Base-by-base conservation (phyloP, 2,888 invertebrate species). In the Cartodere bifasciata region DNA sequence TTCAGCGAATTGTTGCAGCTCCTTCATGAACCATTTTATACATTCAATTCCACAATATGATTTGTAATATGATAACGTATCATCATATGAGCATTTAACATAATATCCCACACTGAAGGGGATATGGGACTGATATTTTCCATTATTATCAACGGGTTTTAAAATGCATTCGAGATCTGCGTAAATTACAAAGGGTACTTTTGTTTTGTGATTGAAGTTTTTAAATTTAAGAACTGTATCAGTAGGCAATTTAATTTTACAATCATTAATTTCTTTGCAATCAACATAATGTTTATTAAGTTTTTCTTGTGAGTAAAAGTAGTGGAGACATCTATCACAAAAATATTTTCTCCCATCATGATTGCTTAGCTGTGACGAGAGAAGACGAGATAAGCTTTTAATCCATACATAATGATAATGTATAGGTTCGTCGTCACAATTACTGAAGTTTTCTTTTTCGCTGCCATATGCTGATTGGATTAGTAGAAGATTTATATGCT, bases 1-100 rank as follows among this genome's bases (percentile, higher is more conserved):
- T 26, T 36, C 36, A 6, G 36, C 34, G 5, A 36, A 15, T 13
- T 16, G 16, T 9, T 23, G 13, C 44, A 47, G 29, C 34, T 43
- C 34, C n/a, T 29, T 22, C 9, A 34, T 34, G 37, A 46, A 49
- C 45, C 42, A 41, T n/a, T 39, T 13, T 12, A 39, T 34, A 23
- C 44, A 43, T 34, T 45, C 36, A 16, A 11, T 6, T 15, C 43
- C 38, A 15, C 42, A 31, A 37, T 42, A 35, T 10, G 34, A 32
- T 6, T 31, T 24, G 29, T 32, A 45, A 28, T 29, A 32, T 10
- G 43, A 47, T 14, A 39, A 20, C 2, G 12, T 16, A 27, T 44
- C 38, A 39, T 48, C 41, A 29, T 41, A 42, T 9, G 36, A 38
- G 32, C 45, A 47, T 23, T 40, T 36, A 4, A 36, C 17, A 15